phyloP scores from a whole-genome alignment of 1,140 invertebrate genomes.

The Temnothorax curvispinosus region DNA sequence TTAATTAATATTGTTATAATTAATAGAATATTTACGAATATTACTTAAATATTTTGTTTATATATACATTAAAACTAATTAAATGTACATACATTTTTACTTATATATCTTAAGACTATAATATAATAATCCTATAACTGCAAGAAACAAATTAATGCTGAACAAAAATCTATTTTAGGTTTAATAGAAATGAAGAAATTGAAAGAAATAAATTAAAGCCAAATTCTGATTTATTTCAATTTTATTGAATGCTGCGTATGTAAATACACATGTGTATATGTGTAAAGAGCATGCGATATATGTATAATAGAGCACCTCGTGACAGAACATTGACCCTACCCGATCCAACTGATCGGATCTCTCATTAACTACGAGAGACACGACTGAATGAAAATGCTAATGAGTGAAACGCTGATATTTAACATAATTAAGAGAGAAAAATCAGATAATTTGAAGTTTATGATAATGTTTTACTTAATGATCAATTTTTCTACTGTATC shows the following conservation, averaged over 20 bases:
- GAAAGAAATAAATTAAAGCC: not conserved
- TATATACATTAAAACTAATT: not conserved
- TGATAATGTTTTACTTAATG: not conserved
- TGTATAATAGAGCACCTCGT: constrained; percentile 29
- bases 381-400: constrained; percentile 43
- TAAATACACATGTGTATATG: not conserved
- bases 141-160: too few species aligned
- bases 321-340: constrained; percentile 68
- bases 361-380: constrained; percentile 12
- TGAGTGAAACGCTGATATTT: not conserved
- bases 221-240: not conserved
- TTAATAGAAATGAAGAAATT: not conserved
- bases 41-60: not conserved
- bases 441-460: not conserved
- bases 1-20: not conserved
- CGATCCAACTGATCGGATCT: constrained; percentile 1
- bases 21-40: not conserved
- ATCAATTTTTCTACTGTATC: not conserved
- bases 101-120: not conserved
- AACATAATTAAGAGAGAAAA: not conserved
- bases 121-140: not conserved
- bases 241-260: not conserved
- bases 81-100: not conserved
- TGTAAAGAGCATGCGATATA: constrained; percentile 30
- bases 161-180: not conserved